Base-by-base conservation (phyloP, 2,797 vertebrate species). In the Sebastes alutus region DNA sequence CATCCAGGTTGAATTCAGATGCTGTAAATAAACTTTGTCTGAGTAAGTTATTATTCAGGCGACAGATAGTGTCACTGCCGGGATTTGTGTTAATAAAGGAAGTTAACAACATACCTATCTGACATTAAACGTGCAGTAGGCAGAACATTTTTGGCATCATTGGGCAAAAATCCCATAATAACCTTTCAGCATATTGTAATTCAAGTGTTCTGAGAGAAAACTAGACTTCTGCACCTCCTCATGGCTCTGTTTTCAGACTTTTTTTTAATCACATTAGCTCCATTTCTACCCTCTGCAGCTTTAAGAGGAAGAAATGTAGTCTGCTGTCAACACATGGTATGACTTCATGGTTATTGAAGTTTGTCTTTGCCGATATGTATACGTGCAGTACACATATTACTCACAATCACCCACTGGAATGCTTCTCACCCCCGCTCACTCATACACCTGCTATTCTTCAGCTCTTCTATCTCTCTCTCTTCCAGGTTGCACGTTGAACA, bases 401-500 rank as follows among this genome's bases (percentile, higher is more conserved):
- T 55, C 61, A 55, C 27, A 18, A 1, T 23, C 35, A 16, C 54
- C 30, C 49, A 13, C 7, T 29, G 14, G 2, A 2, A 20, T 49
- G 9, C 29, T 7, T 22, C 59, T 69, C 59, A 32, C 23, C 49
- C 16, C 5, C 8, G 1, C 61, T 54, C 7, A 32, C 25, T 32
- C 32, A 3, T 5, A 13, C 71, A 58, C 29, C n/a, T 8, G 9
- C 30, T 62, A 2, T 55, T 27, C 13, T 38, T 6, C 1, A 38
- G 7, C 27, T n/a, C 4, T 20, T 30, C n/a, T 32, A 0, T 25
- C 9, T 20, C 13, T 1, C 8, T 14, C 2, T 32, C 23, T 30
- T n/a, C 32, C 89, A 99, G 98, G 96, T 63, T 99, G 98, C 87
- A 95, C 95, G 0, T 84, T 97, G 93, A 97, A 95, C 7, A 93